A percentile compares a stretch with the other conserved stretches of the same genome.
Evolutionary conservation across 2,113 vertebrate species (phyloP).

Genomic region (Erythrocercus mccallii): DNA sequence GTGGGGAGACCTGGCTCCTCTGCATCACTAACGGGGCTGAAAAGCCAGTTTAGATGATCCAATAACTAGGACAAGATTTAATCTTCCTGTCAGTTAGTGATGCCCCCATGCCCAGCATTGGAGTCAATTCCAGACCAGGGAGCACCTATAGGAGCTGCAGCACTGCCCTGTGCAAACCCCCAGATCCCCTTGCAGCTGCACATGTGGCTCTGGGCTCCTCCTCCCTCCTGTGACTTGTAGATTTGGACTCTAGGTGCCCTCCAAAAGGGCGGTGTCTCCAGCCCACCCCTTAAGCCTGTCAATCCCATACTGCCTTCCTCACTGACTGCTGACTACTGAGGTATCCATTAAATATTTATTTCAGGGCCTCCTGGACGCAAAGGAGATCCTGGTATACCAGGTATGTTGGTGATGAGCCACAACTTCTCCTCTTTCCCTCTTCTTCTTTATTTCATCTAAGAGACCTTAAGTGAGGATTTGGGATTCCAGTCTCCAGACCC

Average conservation of each 20-base stretch:
- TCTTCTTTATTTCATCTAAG: background rate
- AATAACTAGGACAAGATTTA: background rate
- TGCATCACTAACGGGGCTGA: background rate
- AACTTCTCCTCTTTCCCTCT: background rate
- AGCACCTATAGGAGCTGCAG: background rate
- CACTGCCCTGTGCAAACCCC: background rate
- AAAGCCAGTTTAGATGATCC: background rate
- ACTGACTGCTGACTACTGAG: background rate
- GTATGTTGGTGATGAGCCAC: slow-evolving; percentile 26
- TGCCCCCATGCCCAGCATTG: background rate
- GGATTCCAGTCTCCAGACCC: background rate
- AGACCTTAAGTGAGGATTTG: background rate
- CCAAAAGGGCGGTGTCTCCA: background rate
- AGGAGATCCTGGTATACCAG: slow-evolving; percentile 60
- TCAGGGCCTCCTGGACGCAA: slow-evolving; percentile 50
- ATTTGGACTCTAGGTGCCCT: background rate
- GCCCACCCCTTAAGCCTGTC: background rate
- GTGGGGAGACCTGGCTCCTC: background rate
- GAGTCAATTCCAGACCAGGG: background rate
- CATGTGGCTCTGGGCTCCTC: fast-evolving
- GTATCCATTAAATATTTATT: slow-evolving; percentile 30
- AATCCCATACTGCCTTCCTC: background rate
- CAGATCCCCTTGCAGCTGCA: background rate
- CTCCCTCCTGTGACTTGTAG: background rate
- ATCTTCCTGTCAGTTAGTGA: background rate